phyloP scores from a whole-genome alignment of 2,888 invertebrate genomes.

The Crossocerus cetratus region DNA sequence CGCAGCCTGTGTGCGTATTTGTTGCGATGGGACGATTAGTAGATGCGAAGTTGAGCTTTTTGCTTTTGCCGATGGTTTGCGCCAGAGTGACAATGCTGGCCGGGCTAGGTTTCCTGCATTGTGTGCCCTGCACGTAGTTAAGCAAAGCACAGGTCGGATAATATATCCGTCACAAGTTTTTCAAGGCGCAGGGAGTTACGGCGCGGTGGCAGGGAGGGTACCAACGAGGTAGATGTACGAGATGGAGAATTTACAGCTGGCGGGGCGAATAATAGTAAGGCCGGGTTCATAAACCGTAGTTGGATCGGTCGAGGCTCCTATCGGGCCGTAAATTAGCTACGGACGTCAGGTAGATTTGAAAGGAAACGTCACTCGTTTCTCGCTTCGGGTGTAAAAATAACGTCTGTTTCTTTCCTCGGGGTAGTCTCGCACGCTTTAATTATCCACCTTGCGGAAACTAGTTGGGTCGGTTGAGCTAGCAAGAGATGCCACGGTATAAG shows the following conservation, averaged over 20 bases:
- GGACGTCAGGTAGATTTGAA: slow-evolving; percentile 35
- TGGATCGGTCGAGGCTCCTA: slow-evolving; percentile 43
- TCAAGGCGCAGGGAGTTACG: slow-evolving; percentile 27
- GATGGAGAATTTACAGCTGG: slow-evolving; percentile 50
- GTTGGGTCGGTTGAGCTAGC: neutral
- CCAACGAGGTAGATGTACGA: slow-evolving; percentile 44
- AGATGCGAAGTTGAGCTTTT: no score
- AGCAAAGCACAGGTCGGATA: slow-evolving; percentile 25
- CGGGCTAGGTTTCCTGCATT: no score
- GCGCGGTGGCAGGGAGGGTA: slow-evolving; percentile 21
- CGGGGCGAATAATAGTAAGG: slow-evolving; percentile 48
- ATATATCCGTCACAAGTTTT: slow-evolving; percentile 31
- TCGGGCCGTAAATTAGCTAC: slow-evolving; percentile 46
- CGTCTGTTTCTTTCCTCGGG: neutral
- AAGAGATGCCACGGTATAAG: neutral
- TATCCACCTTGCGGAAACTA: neutral
- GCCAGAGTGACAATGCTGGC: no score
- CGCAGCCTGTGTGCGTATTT: no score
- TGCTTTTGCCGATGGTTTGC: no score
- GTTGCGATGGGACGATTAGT: no score
- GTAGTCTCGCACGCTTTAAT: slow-evolving; percentile 22
- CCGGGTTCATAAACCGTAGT: slow-evolving; percentile 49
- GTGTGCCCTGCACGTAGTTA: no score
- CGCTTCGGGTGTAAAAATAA: slow-evolving; percentile 14
- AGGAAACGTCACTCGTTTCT: slow-evolving; percentile 22